A percentile compares a stretch with the other conserved stretches of the same genome.
Evolutionary conservation across 2,113 vertebrate species (phyloP).

Genomic region (Vombatus ursinus): DNA sequence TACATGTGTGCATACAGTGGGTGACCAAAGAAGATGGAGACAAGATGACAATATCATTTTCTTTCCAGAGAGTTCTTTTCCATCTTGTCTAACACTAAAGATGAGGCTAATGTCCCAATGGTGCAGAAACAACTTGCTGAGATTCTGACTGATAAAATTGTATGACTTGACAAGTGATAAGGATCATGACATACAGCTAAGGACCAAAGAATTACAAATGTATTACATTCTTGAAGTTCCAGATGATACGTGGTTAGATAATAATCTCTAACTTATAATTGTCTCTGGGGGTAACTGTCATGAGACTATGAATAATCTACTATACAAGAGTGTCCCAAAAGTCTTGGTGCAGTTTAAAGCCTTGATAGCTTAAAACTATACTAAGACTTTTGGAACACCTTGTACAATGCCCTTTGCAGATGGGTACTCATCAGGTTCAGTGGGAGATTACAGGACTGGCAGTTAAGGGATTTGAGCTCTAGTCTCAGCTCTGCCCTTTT

Average conservation of each 20-base stretch:
- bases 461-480: not conserved
- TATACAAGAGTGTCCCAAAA: not conserved
- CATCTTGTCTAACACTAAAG: not conserved
- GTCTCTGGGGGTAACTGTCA: not conserved
- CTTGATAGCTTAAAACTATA: not conserved
- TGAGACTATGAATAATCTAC: not conserved
- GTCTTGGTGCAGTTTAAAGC: not conserved
- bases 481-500: not conserved
- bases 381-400: not conserved
- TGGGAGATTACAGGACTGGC: not conserved
- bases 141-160: constrained; percentile 52
- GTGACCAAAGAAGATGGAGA: not conserved
- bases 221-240: constrained; percentile 48
- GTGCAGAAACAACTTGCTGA: not conserved
- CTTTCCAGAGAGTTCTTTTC: not conserved
- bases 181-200: constrained; percentile 51
- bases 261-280: constrained; percentile 27
- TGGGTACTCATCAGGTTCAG: not conserved
- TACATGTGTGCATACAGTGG: not conserved
- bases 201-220: constrained; percentile 54
- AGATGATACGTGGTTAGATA: constrained; percentile 60
- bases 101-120: not conserved
- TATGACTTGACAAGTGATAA: constrained; percentile 65
- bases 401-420: not conserved
- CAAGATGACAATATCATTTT: not conserved